Conservation (phyloP, 1,140 invertebrate species). For the Sinella curviseta region DNA sequence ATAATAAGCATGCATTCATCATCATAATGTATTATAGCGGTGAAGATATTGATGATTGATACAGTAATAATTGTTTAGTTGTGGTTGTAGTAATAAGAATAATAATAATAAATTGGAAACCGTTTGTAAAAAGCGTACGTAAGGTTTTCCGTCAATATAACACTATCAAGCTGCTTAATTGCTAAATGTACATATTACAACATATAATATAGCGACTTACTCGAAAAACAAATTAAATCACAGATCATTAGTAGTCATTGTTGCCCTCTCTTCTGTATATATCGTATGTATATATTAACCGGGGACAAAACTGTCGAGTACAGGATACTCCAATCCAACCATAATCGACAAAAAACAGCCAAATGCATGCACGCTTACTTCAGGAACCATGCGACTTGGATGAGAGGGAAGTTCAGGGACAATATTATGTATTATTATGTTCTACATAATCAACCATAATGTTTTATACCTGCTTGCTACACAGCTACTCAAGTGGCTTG, state of each 20-base stretch:
- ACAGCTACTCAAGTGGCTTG: no score
- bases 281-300: neutral
- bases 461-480: no score
- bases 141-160: conserved; percentile 1
- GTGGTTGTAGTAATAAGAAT: neutral
- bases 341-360: neutral
- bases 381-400: no score
- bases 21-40: neutral
- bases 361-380: no score
- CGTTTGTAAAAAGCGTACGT: neutral
- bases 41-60: no score
- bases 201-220: conserved; percentile 12
- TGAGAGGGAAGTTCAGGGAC: no score
- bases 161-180: conserved; percentile 16
- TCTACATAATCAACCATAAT: neutral
- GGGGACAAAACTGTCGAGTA: neutral
- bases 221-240: conserved; percentile 21
- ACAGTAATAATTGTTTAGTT: neutral
- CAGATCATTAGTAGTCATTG: conserved; percentile 25
- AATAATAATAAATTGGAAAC: neutral
- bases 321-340: no score
- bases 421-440: no score
- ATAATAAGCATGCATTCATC: neutral
- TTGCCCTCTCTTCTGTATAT: neutral
- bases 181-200: conserved; percentile 9